A percentile compares a stretch with the other conserved stretches of the same genome.
Evolutionary conservation across 2,888 invertebrate genomes (phyloP).

Genomic region (Drosophila formosana): DNA sequence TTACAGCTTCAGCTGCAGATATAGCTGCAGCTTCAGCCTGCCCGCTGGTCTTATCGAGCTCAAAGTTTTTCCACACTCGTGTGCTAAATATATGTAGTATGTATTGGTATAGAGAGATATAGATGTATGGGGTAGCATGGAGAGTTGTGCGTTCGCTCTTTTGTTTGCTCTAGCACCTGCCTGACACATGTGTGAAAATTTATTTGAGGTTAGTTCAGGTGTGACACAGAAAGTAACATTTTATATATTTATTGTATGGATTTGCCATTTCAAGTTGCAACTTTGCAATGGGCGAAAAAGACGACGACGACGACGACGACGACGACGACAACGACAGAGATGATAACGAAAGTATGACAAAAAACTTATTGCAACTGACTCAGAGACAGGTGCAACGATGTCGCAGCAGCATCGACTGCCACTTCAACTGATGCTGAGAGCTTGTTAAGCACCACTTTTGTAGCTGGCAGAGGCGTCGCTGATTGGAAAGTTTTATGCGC

Average conservation of each 20-base stretch:
- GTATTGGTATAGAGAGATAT: conserved; percentile 8
- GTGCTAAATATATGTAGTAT: conserved; percentile 37
- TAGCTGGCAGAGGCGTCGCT: conserved; percentile 44
- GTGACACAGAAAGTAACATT: conserved; percentile 78
- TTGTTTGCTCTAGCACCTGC: conserved; percentile 51
- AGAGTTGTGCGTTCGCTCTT: conserved; percentile 40
- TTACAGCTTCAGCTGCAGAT: conserved; percentile 40
- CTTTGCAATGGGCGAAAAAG: conserved; percentile 52
- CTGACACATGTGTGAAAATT: conserved; percentile 76
- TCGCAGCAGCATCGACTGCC: conserved; percentile 33
- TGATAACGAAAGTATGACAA: conserved; percentile 71
- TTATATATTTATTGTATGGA: conserved; percentile 81
- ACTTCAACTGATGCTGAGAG: conserved; percentile 58
- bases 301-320: neutral
- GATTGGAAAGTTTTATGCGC: conserved; percentile 80
- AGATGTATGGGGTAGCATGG: conserved; percentile 14
- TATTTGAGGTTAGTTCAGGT: conserved; percentile 82
- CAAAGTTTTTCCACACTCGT: conserved; percentile 60
- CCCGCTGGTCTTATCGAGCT: conserved; percentile 57
- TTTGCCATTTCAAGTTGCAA: conserved; percentile 76
- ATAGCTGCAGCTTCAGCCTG: conserved; percentile 26
- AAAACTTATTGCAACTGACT: conserved; percentile 39
- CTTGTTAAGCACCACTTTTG: conserved; percentile 72
- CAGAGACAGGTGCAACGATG: conserved; percentile 18
- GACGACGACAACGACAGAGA: neutral